Base-by-base conservation (phyloP, 1,140 invertebrate genomes). In the Choristoneura fumiferana region DNA sequence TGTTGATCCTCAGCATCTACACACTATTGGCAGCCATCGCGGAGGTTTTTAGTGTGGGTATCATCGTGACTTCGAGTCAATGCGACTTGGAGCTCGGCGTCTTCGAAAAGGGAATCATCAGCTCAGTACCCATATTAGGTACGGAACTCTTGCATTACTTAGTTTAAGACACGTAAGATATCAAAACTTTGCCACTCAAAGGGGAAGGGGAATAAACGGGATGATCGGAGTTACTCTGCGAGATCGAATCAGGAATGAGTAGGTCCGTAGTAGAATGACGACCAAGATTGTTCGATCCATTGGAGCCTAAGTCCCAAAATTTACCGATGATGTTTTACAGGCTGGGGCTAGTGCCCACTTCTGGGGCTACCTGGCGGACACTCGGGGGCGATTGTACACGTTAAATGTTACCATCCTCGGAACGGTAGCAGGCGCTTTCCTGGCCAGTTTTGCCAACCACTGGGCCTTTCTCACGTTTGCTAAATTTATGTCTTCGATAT, bases 301-400 rank as follows among this genome's bases (percentile, higher is more conserved):
- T 29, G 2, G 2, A 29, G 22, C 2, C 22, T 29, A 29, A 29
- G n/a, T n/a, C n/a, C n/a, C n/a, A n/a, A n/a, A n/a, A n/a, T n/a
- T n/a, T 29, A 29, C 6, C 2, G 22, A 6, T 6, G 2, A 29
- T 29, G 6, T 29, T 29, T 29, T 29, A 29, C 22, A 53, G 49
- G 29, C 29, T 2, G 29, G 22, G 2, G n/a, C 36, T 6, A 55
- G 54, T 17, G 54, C 34, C 10, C 34, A 37, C 34, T 38, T 55
- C 5, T 55, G 54, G 54, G 54, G 54, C 9, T 55, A 55, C 36
- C 10, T 55, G 10, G 54, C 54, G 0, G 54, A 55, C 17, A 55
- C 54, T 4, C 14, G 36, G n/a, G 54, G 54, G 3, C 54, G 54
- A 4, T 8, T 36, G 34, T 55, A 36, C 36, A 55, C 54, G 4